Evolutionary conservation across 2,888 invertebrate genomes (phyloP), one percentile per base, ranked within the genome.

Genomic region (Sarcophaga caerulescens): DNA sequence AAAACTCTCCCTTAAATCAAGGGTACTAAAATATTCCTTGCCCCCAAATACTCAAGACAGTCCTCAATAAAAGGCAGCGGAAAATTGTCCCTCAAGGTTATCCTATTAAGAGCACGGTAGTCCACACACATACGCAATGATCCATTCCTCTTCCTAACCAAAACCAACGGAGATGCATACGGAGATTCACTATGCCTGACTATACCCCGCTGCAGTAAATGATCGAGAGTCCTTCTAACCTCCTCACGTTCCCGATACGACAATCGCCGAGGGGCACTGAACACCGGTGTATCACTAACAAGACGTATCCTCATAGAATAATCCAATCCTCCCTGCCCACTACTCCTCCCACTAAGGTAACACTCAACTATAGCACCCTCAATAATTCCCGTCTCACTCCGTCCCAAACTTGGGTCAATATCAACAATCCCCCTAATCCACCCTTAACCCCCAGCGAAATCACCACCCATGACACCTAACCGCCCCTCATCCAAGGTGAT

Each of bases 21-120:
- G 21, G 19, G 35, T n/a, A n/a, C 65, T 79, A 44, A 71, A 79
- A 70, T 57, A 65, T n/a, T 25, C 4, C 17, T 69, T 70, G 12
- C 52, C 65, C 2, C 73, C 23, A 23, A 23, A 23, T 23, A 23
- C 23, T 23, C 23, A 23, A 23, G 23, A 23, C 23, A 23, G 23
- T 79, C 79, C 47, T 78, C 70, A 17, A 78, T 70, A 1, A 78
- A 12, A 1, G 78, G 78, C 2, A 70, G 19, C 1, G 78, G 77
- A n/a, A 69, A 78, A 62, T 78, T 78, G 2, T 78, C 77, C 60
- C 62, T 69, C 1, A 69, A 23, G 12, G 70, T 65, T 3, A 71
- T 11, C 63, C 21, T 65, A 17, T 68, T 74, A 6, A 66, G 59
- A 5, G 19, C 6, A 10, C 73, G 57, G 12, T 80, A 79, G 14